Evolutionary conservation across 2,113 vertebrate genomes (phyloP).

Genomic region (Pachyramphus minor): DNA sequence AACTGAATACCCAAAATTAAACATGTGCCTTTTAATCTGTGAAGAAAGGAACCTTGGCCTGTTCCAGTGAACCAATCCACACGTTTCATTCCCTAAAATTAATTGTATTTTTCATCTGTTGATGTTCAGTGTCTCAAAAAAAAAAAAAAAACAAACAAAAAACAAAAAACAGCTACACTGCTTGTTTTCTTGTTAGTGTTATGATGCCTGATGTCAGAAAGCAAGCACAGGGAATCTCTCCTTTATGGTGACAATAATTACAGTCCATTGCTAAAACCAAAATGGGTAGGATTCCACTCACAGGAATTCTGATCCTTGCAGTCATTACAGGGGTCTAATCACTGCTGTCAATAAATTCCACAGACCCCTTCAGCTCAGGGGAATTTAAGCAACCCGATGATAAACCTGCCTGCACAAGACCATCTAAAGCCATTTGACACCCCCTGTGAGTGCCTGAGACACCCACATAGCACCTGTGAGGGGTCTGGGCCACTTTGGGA

Average conservation of each 20-base stretch:
- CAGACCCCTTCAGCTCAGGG: background rate
- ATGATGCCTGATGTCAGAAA: background rate
- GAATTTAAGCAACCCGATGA: background rate
- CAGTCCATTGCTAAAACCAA: background rate
- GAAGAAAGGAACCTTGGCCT: background rate
- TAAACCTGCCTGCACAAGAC: background rate
- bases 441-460: background rate
- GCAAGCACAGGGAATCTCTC: background rate
- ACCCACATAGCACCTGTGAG: background rate
- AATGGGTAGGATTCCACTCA: background rate
- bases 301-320: background rate
- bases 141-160: too few relatives aligned
- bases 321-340: background rate
- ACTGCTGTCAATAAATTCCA: background rate
- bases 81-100: background rate
- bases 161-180: background rate
- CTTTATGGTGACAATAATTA: background rate
- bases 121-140: background rate
- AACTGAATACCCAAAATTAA: background rate
- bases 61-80: background rate
- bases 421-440: background rate
- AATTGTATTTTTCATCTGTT: background rate
- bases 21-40: background rate
- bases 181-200: background rate
- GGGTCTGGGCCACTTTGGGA: background rate